Base-by-base conservation (phyloP, 2,888 invertebrate genomes). In the Mythimna ferrago region DNA sequence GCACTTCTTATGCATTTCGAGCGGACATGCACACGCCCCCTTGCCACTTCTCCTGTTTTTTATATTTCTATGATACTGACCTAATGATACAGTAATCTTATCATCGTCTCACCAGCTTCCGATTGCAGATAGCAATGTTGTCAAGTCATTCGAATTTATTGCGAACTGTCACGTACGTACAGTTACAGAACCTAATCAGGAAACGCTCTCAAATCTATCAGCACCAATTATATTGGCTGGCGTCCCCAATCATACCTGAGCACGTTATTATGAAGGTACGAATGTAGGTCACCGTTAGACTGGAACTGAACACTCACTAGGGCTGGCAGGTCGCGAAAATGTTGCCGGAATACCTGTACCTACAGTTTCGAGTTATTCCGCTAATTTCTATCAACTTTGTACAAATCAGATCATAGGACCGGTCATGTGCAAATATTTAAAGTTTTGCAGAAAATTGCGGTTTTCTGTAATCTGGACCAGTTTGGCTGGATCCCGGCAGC, bases 271-370 rank as follows among this genome's bases (percentile, higher is more conserved):
- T 57, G 67, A 56, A 38, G 62, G 48, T 68, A 19, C 57, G 32
- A 60, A 84, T 83, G 58, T 83, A 68, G 83, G 86, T 82, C 85
- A 75, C 69, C 68, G 54, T 58, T 69, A 70, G 56, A 57, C 65
- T 65, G 26, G 44, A 61, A 71, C 75, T 71, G 71, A 61, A 48
- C 66, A 64, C 44, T 32, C 26, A 62, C 60, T 19, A 53, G 66
- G 66, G 70, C 48, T 74, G 54, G 11, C 66, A 53, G 21, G 16
- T 58, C 21, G 2, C 19, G n/a, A 21, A 53, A 9, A 21, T 7
- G 19, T 53, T 16, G 6, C 9, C n/a, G 6, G 0, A 51, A 26
- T 48, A 19, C 6, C 6, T 16, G 26, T 26, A 26, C 26, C 16
- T 19, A 16, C 6, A 48, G 48, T 48, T 48, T 48, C 26, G 21